A percentile compares a stretch with the other conserved stretches of the same genome.
Conservation (phyloP, 2,113 vertebrate genomes). For the Tonatia bakeri region DNA sequence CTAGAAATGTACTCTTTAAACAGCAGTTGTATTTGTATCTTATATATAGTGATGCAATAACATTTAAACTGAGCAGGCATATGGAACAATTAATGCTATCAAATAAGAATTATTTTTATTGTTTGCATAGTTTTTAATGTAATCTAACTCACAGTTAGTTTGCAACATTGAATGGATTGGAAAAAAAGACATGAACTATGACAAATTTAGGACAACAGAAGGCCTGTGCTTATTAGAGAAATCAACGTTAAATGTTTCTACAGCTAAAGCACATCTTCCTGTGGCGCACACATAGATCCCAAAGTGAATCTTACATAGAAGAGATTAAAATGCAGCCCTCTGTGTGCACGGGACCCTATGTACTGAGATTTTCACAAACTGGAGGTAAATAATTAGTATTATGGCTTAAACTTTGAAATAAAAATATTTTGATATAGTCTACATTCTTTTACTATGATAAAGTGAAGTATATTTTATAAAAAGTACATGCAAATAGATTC, state of each 20-base stretch:
- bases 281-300: background rate
- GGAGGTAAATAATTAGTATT: background rate
- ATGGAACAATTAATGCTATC: background rate
- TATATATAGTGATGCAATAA: background rate
- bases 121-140: background rate
- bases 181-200: background rate
- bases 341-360: background rate
- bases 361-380: background rate
- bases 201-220: background rate
- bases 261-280: background rate
- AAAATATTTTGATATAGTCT: background rate
- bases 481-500: background rate
- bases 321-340: background rate
- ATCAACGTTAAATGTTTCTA: background rate
- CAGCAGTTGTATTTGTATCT: background rate
- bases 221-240: background rate
- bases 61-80: background rate
- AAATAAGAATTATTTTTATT: background rate
- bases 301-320: background rate
- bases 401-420: background rate
- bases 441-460: background rate
- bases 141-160: background rate
- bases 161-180: background rate
- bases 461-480: background rate
- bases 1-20: background rate